phyloP scores from a whole-genome alignment of 1,140 invertebrate genomes.

The Ostrea denselamellosa region DNA sequence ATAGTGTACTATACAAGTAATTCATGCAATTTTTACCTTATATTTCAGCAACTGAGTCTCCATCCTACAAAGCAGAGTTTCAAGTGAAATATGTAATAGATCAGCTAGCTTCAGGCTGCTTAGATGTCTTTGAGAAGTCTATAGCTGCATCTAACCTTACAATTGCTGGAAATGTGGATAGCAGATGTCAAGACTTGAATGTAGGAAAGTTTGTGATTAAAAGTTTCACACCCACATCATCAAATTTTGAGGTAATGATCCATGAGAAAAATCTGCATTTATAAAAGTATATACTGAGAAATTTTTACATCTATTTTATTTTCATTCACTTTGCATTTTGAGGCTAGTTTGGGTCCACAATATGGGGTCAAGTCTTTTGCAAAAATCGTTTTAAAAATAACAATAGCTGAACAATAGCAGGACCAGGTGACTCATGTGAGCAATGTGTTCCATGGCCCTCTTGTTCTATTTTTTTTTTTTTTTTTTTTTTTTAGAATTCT shows the following conservation, averaged over 20 bases:
- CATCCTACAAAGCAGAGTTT: constrained; percentile 14
- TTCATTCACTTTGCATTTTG: too few species aligned
- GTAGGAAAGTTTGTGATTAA: not conserved
- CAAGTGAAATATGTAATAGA: not conserved
- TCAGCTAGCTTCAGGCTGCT: not conserved
- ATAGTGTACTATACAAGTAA: too few species aligned
- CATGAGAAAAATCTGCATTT: not conserved
- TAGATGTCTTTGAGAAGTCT: not conserved
- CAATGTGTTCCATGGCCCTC: too few species aligned
- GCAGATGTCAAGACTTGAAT: not conserved
- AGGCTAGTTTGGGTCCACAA: too few species aligned
- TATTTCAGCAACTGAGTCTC: not conserved
- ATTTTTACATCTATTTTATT: too few species aligned
- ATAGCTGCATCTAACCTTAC: not conserved
- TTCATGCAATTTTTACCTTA: not conserved
- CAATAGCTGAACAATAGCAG: too few species aligned
- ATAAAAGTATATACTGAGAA: too few species aligned
- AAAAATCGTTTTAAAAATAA: too few species aligned
- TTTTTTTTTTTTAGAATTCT: too few species aligned
- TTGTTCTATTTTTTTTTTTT: too few species aligned
- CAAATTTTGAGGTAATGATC: not conserved
- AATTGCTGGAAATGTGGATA: not conserved
- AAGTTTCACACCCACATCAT: not conserved
- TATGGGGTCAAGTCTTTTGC: too few species aligned
- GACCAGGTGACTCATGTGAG: too few species aligned